Evolutionary conservation across 2,113 vertebrate species (phyloP), one percentile per base, ranked within the genome.

Genomic region (Neotragus moschatus): DNA sequence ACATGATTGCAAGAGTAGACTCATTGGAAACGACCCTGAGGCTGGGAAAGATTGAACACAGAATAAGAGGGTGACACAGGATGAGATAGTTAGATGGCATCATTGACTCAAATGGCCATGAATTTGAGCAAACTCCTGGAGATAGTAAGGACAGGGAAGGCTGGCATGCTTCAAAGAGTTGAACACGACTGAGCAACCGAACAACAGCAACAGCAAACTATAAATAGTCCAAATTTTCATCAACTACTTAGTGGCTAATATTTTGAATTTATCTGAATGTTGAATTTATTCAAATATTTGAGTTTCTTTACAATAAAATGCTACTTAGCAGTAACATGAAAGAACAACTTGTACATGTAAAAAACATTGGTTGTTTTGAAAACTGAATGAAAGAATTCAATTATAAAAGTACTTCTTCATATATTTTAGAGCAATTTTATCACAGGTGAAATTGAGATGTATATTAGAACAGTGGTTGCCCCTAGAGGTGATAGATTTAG

Each of bases 341-440:
- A 90, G 9, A 86, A 80, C 36, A 86, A 82, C 19, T 60, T 6
- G 58, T 66, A 49, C 11, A 39, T 33, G 9, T 49, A 33, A 58
- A 49, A 49, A 16, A 63, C 23, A 51, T 47, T 53, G 10, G 70
- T 90, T 39, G 26, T 10, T 92, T 82, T 91, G 19, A 77, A 90
- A 96, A 86, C 15, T 47, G 12, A 95, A 47, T 66, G 49, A 96
- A 90, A 95, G 3, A 56, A 90, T 23, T 75, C 30, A 25, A 79
- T 91, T 17, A 75, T n/a, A 66, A 82, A 93, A n/a, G 9, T 94
- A 17, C 85, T 80, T 53, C 23, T 63, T 73, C 70, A 49, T 1
- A 81, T 1, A 43, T 51, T 93, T n/a, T 26, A 60, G 43, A 47
- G 17, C 84, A 81, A 60, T 81, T 95, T 94, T 97, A n/a, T 73